Evolutionary conservation across 2,797 vertebrate genomes (phyloP).

Genomic region (Onychomys torridus): DNA sequence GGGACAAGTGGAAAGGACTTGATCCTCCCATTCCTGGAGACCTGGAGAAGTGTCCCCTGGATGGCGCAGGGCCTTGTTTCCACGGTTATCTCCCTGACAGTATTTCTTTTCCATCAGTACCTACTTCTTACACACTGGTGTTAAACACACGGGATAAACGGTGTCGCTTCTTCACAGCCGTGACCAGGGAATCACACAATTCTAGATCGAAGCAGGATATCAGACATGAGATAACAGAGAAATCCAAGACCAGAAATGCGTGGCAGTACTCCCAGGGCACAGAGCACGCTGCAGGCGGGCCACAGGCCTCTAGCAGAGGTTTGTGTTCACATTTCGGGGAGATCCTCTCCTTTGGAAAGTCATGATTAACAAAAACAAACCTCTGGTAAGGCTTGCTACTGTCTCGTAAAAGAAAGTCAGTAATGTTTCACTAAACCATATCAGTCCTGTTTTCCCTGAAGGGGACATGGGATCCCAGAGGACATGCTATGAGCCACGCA

Average conservation of each 20-base stretch:
- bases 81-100: fast-evolving
- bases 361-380: not conserved
- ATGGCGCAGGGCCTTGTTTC: not conserved
- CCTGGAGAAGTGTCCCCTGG: not conserved
- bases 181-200: not conserved
- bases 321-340: conserved; percentile 39
- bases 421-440: not conserved
- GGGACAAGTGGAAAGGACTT: not conserved
- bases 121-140: not conserved
- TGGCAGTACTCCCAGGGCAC: too few species aligned
- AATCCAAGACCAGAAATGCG: not conserved
- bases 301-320: not conserved
- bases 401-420: not conserved
- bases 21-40: not conserved
- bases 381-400: not conserved
- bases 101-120: not conserved
- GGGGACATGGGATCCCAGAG: not conserved
- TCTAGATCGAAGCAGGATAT: not conserved
- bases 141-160: not conserved
- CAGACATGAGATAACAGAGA: not conserved
- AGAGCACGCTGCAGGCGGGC: too few species aligned
- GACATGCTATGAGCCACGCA: not conserved
- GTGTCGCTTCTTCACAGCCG: not conserved
- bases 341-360: not conserved
- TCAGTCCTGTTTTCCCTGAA: not conserved